Conservation (phyloP, 2,888 invertebrate genomes). For the Drosophila yooni region DNA sequence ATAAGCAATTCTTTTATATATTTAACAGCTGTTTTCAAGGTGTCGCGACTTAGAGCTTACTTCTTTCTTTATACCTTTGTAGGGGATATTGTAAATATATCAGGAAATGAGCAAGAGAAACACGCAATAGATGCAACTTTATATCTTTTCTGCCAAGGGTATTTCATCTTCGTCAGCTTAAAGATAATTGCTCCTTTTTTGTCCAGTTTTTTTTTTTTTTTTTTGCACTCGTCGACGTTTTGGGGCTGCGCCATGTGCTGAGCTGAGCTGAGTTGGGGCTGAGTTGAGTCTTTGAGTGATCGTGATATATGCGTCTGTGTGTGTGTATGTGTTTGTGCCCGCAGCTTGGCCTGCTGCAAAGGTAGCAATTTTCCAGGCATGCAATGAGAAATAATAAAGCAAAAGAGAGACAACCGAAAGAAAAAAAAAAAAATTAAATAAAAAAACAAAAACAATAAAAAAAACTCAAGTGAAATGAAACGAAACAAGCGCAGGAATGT, state of each 20-base stretch:
- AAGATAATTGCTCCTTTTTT: constrained; percentile 20
- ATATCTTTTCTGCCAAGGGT: constrained; percentile 7
- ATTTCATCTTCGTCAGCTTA: constrained; percentile 11
- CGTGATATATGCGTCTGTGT: constrained; percentile 75
- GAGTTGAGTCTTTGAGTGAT: constrained; percentile 69
- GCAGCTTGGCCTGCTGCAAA: constrained; percentile 74
- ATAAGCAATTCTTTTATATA: not conserved
- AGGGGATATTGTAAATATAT: not conserved
- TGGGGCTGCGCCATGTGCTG: constrained; percentile 62
- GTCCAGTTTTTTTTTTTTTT: constrained; percentile 3
- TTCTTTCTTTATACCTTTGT: not conserved
- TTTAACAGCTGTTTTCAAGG: not conserved
- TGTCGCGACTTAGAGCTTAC: not conserved
- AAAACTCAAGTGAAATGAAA: constrained; percentile 69
- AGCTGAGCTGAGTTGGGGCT: constrained; percentile 38
- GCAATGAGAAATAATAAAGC: constrained; percentile 71
- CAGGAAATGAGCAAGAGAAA: not conserved
- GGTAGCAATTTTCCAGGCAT: constrained; percentile 82
- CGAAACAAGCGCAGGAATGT: constrained; percentile 74
- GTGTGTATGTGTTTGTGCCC: constrained; percentile 58
- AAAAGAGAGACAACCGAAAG: constrained; percentile 20
- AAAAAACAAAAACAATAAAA: not conserved
- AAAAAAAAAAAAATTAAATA: constrained; percentile 2
- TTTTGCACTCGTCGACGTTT: constrained; percentile 56
- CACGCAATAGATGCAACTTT: not conserved